phyloP scores from a whole-genome alignment of 2,113 vertebrate genomes.

The Otus sunia region DNA sequence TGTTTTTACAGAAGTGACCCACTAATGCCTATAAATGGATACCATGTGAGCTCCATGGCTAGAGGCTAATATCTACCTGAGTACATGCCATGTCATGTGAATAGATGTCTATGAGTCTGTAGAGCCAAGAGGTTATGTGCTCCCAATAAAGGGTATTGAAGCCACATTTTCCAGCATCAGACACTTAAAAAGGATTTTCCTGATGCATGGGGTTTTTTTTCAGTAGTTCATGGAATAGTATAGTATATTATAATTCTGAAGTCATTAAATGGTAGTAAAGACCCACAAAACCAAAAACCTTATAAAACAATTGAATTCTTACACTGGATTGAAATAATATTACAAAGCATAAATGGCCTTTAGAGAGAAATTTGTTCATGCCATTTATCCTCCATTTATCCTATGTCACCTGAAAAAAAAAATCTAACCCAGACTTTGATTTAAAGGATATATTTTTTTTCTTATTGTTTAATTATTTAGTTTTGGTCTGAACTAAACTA shows the following conservation, averaged over 20 bases:
- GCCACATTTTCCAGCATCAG: neutral
- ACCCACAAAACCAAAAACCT: neutral
- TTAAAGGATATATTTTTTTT: neutral
- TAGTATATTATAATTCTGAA: neutral
- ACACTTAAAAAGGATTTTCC: neutral
- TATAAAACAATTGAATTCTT: neutral
- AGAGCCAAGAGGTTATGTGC: neutral
- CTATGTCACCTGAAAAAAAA: neutral
- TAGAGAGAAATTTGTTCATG: neutral
- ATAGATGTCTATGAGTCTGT: neutral
- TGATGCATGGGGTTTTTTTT: neutral
- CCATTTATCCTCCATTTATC: neutral
- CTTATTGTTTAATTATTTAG: neutral
- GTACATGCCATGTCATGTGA: neutral
- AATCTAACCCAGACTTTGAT: neutral
- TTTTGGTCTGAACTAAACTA: neutral
- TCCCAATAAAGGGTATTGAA: neutral
- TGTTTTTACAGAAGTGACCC: neutral
- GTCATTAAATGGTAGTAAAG: neutral
- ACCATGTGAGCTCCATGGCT: neutral
- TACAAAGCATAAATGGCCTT: neutral
- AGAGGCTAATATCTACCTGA: neutral
- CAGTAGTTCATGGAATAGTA: neutral
- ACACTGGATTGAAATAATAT: neutral
- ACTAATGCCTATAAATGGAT: neutral